Evolutionary conservation across 30 jellyfish, hydroid and myxozoan species (phyloP).

Genomic region (Aurelia coerulea): DNA sequence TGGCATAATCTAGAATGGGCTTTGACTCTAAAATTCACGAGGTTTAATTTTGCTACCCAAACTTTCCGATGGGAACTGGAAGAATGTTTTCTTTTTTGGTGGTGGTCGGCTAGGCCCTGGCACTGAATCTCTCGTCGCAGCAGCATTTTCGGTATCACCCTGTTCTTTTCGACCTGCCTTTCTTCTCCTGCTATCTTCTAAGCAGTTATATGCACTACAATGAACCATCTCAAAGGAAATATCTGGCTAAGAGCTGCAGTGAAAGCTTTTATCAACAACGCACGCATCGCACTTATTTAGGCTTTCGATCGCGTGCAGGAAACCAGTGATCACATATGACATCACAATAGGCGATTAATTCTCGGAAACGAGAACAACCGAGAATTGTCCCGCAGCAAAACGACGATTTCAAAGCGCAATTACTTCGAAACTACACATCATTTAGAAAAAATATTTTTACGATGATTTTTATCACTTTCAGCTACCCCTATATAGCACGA

Average conservation of each 20-base stretch:
- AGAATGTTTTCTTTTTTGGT: too few relatives aligned
- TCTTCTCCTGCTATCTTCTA: slow-evolving; percentile 10
- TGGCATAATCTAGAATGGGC: slow-evolving; percentile 13
- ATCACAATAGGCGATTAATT: too few relatives aligned
- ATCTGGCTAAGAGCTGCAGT: not conserved
- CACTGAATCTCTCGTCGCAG: not conserved
- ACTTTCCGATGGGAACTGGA: too few relatives aligned
- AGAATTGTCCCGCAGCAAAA: slow-evolving; percentile 21
- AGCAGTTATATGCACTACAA: slow-evolving; percentile 11
- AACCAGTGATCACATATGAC: too few relatives aligned
- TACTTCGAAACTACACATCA: too few relatives aligned
- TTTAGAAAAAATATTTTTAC: too few relatives aligned
- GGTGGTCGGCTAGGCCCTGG: too few relatives aligned
- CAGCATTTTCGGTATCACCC: slow-evolving; percentile 1
- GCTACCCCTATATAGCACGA: too few relatives aligned
- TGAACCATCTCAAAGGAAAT: not conserved
- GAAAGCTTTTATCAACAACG: not conserved
- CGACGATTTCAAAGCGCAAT: not conserved
- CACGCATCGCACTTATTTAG: too few relatives aligned
- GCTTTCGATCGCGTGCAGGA: too few relatives aligned
- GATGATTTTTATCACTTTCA: too few relatives aligned
- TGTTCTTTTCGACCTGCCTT: not conserved
- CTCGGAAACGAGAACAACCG: slow-evolving; percentile 20
- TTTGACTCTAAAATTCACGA: not conserved
- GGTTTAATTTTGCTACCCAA: not conserved